Conservation (phyloP, 2,113 vertebrate genomes). For the Climacteris rufus region DNA sequence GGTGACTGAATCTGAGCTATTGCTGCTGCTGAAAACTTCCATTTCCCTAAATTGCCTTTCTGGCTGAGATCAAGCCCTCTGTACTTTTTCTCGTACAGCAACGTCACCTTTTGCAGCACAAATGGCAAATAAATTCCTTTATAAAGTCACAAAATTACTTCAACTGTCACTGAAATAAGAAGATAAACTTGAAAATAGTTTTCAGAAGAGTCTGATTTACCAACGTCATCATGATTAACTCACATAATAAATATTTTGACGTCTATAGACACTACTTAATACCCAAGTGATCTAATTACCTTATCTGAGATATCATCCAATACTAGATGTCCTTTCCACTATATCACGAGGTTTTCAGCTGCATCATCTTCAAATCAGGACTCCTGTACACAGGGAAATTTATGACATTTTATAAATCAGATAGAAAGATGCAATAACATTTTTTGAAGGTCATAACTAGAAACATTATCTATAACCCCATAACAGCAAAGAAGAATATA, state of each 20-base stretch:
- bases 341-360: background rate
- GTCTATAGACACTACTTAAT: background rate
- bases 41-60: background rate
- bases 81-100: background rate
- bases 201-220: background rate
- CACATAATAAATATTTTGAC: background rate
- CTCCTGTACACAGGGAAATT: background rate
- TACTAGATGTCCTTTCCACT: background rate
- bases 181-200: background rate
- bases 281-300: background rate
- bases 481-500: background rate
- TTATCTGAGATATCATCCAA: background rate
- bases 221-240: background rate
- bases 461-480: background rate
- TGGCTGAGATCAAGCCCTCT: background rate
- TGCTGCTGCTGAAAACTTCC: background rate
- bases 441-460: background rate
- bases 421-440: background rate
- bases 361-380: background rate
- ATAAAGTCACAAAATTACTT: background rate
- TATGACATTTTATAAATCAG: background rate
- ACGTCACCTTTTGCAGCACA: background rate
- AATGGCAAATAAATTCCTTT: background rate
- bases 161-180: background rate
- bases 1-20: background rate